These are phyloP conservation scores for Pollimyrus isidori DNA, from an alignment of 2,113 vertebrate species.

Conservation along the genomic window DNA sequence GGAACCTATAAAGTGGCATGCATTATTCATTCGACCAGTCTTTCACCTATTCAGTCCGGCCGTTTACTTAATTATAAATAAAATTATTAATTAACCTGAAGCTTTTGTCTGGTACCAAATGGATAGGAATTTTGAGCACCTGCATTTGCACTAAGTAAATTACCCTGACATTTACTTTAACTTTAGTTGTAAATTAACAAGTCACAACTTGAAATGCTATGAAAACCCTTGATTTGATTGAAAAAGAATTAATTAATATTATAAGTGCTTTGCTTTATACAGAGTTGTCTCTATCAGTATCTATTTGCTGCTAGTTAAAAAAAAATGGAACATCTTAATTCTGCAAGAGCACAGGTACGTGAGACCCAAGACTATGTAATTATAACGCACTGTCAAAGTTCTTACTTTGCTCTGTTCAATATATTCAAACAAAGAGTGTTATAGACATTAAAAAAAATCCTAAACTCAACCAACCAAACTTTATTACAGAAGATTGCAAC, in stretches of 20 bases:
- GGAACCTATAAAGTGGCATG: neutral
- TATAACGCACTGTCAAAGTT: neutral
- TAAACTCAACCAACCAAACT: neutral
- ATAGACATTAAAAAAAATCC: neutral
- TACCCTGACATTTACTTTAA: neutral
- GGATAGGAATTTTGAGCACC: neutral
- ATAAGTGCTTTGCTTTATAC: neutral
- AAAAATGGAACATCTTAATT: neutral
- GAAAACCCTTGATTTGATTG: neutral
- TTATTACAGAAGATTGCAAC: neutral
- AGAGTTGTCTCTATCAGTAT: neutral
- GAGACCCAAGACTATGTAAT: neutral
- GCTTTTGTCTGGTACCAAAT: neutral
- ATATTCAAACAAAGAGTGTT: neutral
- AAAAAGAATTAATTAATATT: neutral
- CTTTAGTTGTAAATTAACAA: neutral
- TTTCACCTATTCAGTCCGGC: neutral
- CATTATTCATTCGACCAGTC: neutral
- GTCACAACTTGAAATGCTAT: neutral
- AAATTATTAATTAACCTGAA: neutral
- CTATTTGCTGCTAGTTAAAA: neutral
- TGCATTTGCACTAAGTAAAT: neutral
- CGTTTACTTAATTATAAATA: neutral
- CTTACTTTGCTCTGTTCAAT: neutral
- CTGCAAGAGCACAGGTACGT: neutral